Percentiles rank a stretch among this genome's conserved stretches.
These are phyloP conservation scores for Chrysolina americana DNA, from an alignment of 2,888 invertebrate species.

Conservation along the genomic window DNA sequence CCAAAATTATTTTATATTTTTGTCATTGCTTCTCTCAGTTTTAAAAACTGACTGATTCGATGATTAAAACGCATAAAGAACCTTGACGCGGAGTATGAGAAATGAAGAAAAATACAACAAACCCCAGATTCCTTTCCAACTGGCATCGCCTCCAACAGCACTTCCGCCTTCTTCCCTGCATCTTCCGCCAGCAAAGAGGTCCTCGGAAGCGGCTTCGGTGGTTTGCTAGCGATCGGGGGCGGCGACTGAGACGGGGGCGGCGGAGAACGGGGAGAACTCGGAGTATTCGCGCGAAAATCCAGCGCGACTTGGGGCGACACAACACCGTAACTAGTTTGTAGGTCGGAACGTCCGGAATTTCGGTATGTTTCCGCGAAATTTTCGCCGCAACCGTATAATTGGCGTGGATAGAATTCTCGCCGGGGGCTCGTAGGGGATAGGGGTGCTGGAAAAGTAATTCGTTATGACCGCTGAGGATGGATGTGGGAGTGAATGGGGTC, in stretches of 20 bases:
- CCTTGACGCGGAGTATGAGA: background rate
- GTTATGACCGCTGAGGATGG: background rate
- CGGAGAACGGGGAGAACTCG: conserved; percentile 26
- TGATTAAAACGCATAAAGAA: too few relatives aligned
- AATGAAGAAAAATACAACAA: conserved; percentile 37
- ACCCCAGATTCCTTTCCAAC: conserved; percentile 32
- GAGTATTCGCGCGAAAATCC: conserved; percentile 49
- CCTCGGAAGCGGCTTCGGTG: conserved; percentile 52
- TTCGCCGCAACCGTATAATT: conserved; percentile 23
- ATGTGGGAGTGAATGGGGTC: background rate
- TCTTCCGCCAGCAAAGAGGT: conserved; percentile 38
- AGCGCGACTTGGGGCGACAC: conserved; percentile 49
- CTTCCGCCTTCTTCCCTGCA: conserved; percentile 30
- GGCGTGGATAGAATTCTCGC: conserved; percentile 19
- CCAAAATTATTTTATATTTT: too few relatives aligned
- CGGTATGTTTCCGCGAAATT: conserved; percentile 40
- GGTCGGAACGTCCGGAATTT: conserved; percentile 54
- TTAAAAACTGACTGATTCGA: too few relatives aligned
- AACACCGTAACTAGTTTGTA: conserved; percentile 55
- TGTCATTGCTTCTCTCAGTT: too few relatives aligned
- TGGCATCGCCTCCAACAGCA: conserved; percentile 16
- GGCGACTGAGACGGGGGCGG: conserved; percentile 40
- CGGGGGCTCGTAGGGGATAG: conserved; percentile 26
- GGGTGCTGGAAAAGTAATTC: conserved; percentile 35
- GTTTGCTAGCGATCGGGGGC: conserved; percentile 41